Conservation (phyloP, 2,888 invertebrate genomes). For the Clepsis dumicolana region DNA sequence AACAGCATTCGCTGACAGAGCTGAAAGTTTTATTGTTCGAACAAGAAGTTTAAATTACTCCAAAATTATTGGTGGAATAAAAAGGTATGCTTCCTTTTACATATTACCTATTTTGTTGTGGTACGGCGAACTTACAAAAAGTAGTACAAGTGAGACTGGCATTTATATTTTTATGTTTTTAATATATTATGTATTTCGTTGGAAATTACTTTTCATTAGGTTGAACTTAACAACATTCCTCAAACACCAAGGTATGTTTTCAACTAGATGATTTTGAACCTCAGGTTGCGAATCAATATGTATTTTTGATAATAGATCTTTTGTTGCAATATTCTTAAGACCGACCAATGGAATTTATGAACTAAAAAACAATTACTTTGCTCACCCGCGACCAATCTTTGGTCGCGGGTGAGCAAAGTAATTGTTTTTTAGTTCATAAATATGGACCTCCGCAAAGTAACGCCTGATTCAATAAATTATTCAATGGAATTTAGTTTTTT, state of each 20-base stretch:
- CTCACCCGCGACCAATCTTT: too few species aligned
- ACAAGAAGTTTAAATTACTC: neutral
- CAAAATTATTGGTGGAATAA: neutral
- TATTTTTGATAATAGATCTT: neutral
- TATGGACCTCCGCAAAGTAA: too few species aligned
- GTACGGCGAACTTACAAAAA: conserved; percentile 58
- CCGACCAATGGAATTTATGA: neutral
- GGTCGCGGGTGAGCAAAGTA: too few species aligned
- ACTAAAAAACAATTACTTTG: too few species aligned
- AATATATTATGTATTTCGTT: neutral
- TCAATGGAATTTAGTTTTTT: neutral
- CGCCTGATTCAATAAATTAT: too few species aligned
- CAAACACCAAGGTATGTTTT: neutral
- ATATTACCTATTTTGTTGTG: conserved; percentile 10
- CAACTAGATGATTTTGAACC: neutral
- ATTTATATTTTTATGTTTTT: conserved; percentile 32
- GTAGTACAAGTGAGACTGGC: conserved; percentile 66
- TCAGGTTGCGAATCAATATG: too few species aligned
- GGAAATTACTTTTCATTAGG: neutral
- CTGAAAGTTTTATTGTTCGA: neutral
- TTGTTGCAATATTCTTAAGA: neutral
- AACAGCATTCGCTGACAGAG: neutral
- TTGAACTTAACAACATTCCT: neutral
- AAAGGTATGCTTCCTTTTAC: neutral
- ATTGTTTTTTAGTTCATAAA: too few species aligned